Evolutionary conservation across 2,888 invertebrate genomes (phyloP), one percentile per base, ranked within the genome.

Genomic region (Gymnocheta viridis): DNA sequence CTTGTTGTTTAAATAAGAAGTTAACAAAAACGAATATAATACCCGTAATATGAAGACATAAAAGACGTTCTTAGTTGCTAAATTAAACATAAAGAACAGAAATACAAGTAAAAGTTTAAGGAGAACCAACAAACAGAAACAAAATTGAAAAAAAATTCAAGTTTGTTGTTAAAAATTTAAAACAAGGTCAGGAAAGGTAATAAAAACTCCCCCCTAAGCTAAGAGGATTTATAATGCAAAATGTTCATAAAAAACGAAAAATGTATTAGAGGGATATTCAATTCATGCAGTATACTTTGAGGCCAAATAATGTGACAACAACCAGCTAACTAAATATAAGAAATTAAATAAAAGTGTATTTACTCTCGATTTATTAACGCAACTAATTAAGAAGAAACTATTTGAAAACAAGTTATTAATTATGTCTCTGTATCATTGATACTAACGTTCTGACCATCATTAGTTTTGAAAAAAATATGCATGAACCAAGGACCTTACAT

Each of bases 171-270:
- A 17, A 38, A 27, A 17, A 29, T 69, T 29, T 9, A 24, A 69
- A 78, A 78, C 62, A 70, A 78, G 78, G 78, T 78, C 70, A 78
- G 62, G 17, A 49, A 62, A 62, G 49, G 7, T 70, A 62, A 56
- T 64, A 64, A 74, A 62, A 74, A 64, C 9, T 41, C 12, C 41
- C 29, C 2, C 22, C 32, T 22, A 22, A 64, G 35, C 22, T n/a
- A 17, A 12, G 19, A 14, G 29, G 14, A n/a, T 54, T 58, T n/a
- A 14, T 32, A 22, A 47, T 22, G 32, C 12, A 70, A 41, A 27
- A 27, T 56, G 7, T 41, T 70, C 41, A 29, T 35, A n/a, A 2
- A 38, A 35, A 12, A 44, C n/a, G n/a, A 29, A 19, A 67, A 14
- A 7, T 17, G 6, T 49, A 7, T 32, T 32, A 32, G 12, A 32